Evolutionary conservation across 2,888 invertebrate species (phyloP).

Genomic region (Pilophorus perplexus): DNA sequence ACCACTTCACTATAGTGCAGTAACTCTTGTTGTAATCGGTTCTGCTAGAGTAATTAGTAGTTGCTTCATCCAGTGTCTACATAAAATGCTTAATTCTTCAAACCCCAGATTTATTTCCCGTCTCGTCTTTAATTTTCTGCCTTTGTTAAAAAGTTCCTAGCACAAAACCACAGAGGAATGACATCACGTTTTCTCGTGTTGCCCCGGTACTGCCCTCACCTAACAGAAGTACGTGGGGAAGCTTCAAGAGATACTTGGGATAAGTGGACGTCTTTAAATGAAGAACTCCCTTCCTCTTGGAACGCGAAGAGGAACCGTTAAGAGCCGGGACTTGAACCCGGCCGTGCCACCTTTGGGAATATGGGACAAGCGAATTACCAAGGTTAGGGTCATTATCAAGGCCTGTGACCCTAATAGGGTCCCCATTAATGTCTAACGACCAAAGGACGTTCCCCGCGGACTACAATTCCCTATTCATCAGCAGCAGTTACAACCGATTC

Average conservation of each 20-base stretch:
- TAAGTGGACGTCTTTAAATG: constrained; percentile 24
- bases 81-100: not conserved
- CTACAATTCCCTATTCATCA: too few species aligned
- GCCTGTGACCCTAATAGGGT: constrained; percentile 18
- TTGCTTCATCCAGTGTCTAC: too few species aligned
- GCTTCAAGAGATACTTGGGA: constrained; percentile 19
- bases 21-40: too few species aligned
- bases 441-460: too few species aligned
- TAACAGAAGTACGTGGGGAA: not conserved
- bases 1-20: too few species aligned
- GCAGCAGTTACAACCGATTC: too few species aligned
- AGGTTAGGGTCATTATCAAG: constrained; percentile 33
- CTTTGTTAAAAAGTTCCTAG: too few species aligned
- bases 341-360: constrained; percentile 24
- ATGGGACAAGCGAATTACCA: constrained; percentile 29
- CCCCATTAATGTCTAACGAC: too few species aligned
- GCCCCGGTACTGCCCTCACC: not conserved
- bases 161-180: not conserved
- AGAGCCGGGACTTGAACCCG: not conserved
- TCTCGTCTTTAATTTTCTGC: not conserved
- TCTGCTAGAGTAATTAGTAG: too few species aligned
- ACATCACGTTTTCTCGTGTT: constrained; percentile 25
- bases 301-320: constrained; percentile 20
- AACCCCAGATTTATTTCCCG: not conserved
- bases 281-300: constrained; percentile 7